A percentile compares a stretch with the other conserved stretches of the same genome.
These are phyloP conservation scores for Acrocephalus kingi DNA, from an alignment of 2,113 vertebrate species.

Conservation along the genomic window DNA sequence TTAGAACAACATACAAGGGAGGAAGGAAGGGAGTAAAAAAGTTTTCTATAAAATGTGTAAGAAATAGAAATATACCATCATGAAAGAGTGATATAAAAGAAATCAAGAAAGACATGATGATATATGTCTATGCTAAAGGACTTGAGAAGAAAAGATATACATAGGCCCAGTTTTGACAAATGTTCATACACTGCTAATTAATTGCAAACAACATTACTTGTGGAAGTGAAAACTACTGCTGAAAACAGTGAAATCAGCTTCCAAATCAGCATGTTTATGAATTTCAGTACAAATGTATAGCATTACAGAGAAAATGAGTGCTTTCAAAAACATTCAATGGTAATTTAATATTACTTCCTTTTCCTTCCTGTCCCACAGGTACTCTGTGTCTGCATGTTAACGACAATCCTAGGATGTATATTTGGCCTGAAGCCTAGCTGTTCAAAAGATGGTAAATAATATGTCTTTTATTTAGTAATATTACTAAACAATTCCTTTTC, in stretches of 20 bases:
- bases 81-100: background rate
- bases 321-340: background rate
- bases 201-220: background rate
- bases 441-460: conserved; percentile 80
- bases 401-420: conserved; percentile 80
- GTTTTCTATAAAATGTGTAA: background rate
- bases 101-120: background rate
- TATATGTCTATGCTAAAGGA: background rate
- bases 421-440: conserved; percentile 85
- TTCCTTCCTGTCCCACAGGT: conserved; percentile 65
- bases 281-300: background rate
- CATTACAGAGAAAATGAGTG: background rate
- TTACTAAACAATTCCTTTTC: background rate
- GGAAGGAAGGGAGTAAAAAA: background rate
- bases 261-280: background rate
- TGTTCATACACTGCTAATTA: background rate
- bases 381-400: conserved; percentile 79
- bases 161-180: background rate
- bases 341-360: background rate
- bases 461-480: background rate
- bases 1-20: background rate
- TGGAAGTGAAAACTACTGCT: background rate
- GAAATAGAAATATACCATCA: background rate
- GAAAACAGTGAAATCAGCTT: background rate
- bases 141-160: background rate